These are phyloP conservation scores for Ophiothrix spiculata DNA, from an alignment of 35 echinoderm and acorn worm species.

Conservation along the genomic window DNA sequence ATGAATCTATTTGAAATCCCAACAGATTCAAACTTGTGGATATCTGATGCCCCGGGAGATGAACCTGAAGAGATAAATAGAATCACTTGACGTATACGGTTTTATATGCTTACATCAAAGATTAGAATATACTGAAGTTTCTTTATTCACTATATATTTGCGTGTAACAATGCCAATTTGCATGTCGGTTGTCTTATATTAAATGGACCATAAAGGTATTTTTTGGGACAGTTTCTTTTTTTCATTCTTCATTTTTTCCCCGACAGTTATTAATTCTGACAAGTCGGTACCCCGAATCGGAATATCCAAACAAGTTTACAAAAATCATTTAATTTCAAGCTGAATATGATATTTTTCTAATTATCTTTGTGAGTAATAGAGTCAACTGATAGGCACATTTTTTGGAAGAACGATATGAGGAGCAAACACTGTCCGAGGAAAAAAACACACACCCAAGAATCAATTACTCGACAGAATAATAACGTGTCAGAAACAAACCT, in stretches of 20 bases:
- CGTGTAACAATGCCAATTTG: background rate
- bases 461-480: no score
- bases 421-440: background rate
- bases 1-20: slow-evolving; percentile 27
- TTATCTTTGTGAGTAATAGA: no score
- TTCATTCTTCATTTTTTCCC: background rate
- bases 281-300: no score
- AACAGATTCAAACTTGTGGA: slow-evolving; percentile 15
- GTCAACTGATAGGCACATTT: no score
- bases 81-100: background rate
- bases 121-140: background rate
- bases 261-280: no score
- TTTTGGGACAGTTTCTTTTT: background rate
- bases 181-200: background rate
- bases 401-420: background rate
- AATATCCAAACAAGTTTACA: no score
- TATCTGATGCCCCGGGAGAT: slow-evolving; percentile 12
- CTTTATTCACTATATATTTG: background rate
- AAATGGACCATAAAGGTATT: background rate
- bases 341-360: no score
- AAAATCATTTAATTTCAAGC: no score
- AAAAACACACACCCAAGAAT: background rate
- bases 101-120: background rate
- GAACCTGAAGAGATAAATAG: slow-evolving; percentile 3
- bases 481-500: no score